phyloP scores from a whole-genome alignment of 2,888 invertebrate genomes.

The Tyria jacobaeae region DNA sequence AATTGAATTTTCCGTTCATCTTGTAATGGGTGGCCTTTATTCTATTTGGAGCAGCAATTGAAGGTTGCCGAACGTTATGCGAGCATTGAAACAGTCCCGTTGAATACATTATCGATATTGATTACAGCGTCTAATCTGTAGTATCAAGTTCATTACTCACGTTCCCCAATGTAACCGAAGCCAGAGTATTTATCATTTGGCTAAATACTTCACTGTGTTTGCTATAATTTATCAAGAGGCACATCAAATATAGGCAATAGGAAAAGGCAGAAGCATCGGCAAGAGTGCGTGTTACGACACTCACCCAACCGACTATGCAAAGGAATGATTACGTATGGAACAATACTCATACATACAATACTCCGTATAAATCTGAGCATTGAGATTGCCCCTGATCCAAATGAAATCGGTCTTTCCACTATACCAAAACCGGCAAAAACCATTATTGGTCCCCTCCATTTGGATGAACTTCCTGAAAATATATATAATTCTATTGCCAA shows the following conservation, averaged over 20 bases:
- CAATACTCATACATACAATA: too few relatives aligned
- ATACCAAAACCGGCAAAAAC: too few relatives aligned
- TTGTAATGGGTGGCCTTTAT: constrained; percentile 64
- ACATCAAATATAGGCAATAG: constrained; percentile 38
- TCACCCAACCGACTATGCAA: too few relatives aligned
- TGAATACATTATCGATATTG: constrained; percentile 61
- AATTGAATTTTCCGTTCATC: constrained; percentile 66
- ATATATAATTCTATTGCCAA: too few relatives aligned
- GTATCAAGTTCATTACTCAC: constrained; percentile 56
- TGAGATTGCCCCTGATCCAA: too few relatives aligned
- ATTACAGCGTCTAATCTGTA: constrained; percentile 53
- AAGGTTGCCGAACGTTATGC: constrained; percentile 42
- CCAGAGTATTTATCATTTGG: constrained; percentile 46
- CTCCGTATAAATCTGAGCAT: too few relatives aligned
- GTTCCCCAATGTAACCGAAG: constrained; percentile 41
- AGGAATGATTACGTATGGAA: too few relatives aligned
- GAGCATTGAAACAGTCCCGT: constrained; percentile 50
- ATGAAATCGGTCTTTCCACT: too few relatives aligned
- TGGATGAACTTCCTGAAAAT: too few relatives aligned
- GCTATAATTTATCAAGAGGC: constrained; percentile 37
- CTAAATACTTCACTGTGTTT: constrained; percentile 44
- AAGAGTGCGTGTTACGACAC: too few relatives aligned
- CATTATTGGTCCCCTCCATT: too few relatives aligned
- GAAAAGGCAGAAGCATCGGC: too few relatives aligned
- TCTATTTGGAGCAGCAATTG: constrained; percentile 42